Percentiles rank a stretch among this genome's conserved stretches.
Evolutionary conservation across 53 echinoderm and acorn worm genomes (phyloP).

Genomic region (Echinarachnius parma): DNA sequence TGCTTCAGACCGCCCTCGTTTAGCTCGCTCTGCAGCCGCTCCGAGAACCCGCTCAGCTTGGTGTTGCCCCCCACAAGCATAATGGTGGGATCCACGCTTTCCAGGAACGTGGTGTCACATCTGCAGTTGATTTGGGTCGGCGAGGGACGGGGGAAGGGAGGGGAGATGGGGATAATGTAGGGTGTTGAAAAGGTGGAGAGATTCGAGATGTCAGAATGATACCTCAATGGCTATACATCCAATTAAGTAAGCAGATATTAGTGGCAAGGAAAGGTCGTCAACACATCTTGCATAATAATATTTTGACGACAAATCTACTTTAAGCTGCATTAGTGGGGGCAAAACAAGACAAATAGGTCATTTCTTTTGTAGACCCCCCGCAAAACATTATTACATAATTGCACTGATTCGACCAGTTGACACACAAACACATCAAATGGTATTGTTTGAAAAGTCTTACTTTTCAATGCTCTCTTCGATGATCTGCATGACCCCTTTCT

Average conservation of each 20-base stretch:
- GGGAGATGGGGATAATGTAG: neutral
- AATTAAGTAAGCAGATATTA: too few species aligned
- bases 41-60: conserved; percentile 73
- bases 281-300: neutral
- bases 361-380: too few species aligned
- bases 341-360: too few species aligned
- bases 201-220: too few species aligned
- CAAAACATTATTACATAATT: too few species aligned
- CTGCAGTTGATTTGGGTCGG: conserved; percentile 11
- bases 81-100: conserved; percentile 56
- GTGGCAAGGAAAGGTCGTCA: too few species aligned
- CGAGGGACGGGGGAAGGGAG: neutral
- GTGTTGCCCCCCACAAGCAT: conserved; percentile 87
- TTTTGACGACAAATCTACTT: too few species aligned
- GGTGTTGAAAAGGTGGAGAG: neutral
- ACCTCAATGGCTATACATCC: too few species aligned
- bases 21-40: conserved; percentile 74
- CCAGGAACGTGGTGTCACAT: conserved; percentile 58
- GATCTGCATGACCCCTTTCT: conserved; percentile 66
- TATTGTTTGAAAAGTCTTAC: too few species aligned
- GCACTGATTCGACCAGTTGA: too few species aligned
- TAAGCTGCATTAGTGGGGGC: too few species aligned
- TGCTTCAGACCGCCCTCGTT: conserved; percentile 54
- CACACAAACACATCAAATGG: too few species aligned
- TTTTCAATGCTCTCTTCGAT: conserved; percentile 73